phyloP scores from a whole-genome alignment of 1,140 invertebrate genomes.

The Apocrypta bakeri region DNA sequence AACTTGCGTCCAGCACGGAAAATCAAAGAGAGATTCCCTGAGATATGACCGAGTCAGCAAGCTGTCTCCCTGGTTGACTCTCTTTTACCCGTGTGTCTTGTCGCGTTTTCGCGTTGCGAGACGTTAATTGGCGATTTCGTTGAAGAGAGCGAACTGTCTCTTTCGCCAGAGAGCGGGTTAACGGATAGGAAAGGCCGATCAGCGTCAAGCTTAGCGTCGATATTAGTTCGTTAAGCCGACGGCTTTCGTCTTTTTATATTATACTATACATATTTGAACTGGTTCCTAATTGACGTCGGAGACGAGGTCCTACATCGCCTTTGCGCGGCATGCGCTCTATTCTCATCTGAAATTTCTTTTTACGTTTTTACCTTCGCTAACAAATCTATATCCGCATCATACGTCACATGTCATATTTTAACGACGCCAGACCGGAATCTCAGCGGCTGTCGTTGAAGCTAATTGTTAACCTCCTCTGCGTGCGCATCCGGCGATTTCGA shows the following conservation, averaged over 20 bases:
- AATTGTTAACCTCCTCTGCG: neutral
- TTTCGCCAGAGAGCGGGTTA: slow-evolving; percentile 28
- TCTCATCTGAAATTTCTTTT: neutral
- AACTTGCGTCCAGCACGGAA: neutral
- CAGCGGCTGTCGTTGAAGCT: neutral
- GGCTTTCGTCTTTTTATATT: slow-evolving; percentile 21
- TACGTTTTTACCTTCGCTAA: neutral
- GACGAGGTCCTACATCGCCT: neutral
- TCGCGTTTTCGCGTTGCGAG: slow-evolving; percentile 17
- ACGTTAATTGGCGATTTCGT: slow-evolving; percentile 53
- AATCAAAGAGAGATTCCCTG: slow-evolving; percentile 8
- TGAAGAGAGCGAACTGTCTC: neutral
- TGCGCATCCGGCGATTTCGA: neutral
- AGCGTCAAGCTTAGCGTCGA: slow-evolving; percentile 55
- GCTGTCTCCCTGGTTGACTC: neutral
- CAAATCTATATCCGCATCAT: neutral
- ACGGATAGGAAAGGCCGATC: slow-evolving; percentile 56
- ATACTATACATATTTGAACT: slow-evolving; percentile 17
- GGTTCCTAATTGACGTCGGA: slow-evolving; percentile 59
- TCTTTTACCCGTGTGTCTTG: slow-evolving; percentile 19
- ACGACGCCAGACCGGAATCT: slow-evolving; percentile 48
- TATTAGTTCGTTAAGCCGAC: slow-evolving; percentile 63
- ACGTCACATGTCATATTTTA: slow-evolving; percentile 58
- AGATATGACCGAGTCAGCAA: slow-evolving; percentile 43
- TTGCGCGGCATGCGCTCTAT: neutral